These are phyloP conservation scores for Acheta domesticus DNA, from an alignment of 2,888 invertebrate genomes.

Conservation along the genomic window DNA sequence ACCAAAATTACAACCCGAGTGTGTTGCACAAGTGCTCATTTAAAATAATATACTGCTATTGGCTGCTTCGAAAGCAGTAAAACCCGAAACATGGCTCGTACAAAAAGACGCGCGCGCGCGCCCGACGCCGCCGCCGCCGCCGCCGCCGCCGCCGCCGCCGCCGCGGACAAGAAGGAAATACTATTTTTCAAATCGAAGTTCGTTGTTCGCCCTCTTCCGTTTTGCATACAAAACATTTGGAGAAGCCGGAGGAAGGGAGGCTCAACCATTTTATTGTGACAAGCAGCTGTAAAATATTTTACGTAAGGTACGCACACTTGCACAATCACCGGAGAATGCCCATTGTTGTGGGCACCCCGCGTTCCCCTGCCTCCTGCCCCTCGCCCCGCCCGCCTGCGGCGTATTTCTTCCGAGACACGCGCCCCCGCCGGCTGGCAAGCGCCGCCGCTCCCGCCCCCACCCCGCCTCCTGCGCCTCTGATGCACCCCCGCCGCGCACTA, in stretches of 20 bases:
- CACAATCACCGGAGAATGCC: slow-evolving; percentile 1
- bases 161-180: neutral
- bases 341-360: neutral
- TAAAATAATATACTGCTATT: slow-evolving; percentile 11
- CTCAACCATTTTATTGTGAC: slow-evolving; percentile 9
- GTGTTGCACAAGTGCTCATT: slow-evolving; percentile 10
- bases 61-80: slow-evolving; percentile 1
- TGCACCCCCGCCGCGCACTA: no score
- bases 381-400: neutral
- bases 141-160: no score
- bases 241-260: neutral
- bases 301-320: slow-evolving; percentile 9
- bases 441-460: no score
- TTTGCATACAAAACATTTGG: slow-evolving; percentile 6
- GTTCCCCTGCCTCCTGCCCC: neutral
- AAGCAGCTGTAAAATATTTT: slow-evolving; percentile 18
- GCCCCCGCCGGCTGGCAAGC: no score
- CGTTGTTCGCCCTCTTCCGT: slow-evolving; percentile 18
- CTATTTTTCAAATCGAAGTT: slow-evolving; percentile 10
- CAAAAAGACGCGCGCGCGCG: neutral
- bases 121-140: no score
- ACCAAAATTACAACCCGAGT: neutral
- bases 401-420: no score
- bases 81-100: slow-evolving; percentile 9
- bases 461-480: no score